Base-by-base conservation (phyloP, 2,797 vertebrate species). In the Tiaroga cobitis region DNA sequence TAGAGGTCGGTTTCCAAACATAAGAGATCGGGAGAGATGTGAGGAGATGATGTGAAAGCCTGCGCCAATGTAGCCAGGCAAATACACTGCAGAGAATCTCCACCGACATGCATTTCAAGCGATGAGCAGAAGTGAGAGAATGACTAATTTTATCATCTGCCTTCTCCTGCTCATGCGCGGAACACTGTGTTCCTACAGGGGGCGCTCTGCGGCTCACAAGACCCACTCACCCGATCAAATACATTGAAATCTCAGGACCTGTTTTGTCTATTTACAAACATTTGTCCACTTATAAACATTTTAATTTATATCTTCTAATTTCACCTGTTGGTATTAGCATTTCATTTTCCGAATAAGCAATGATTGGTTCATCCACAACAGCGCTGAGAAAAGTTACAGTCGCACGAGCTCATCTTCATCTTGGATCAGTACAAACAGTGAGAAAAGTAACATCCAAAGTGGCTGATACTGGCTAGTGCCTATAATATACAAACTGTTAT, bases 11-110 rank as follows among this genome's bases (percentile, higher is more conserved):
- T 73, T 85, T 80, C 54, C 29, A 73, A 63, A 63, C 68, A 24
- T 18, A 1, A n/a, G 49, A 76, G 29, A 63, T 15, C 49, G 21
- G 5, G 29, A n/a, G 41, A 75, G 51, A 68, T 61, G 51, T 18
- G 9, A 6, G 19, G 86, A 81, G 82, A 15, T 56, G 86, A 54
- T 77, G 82, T 69, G 68, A 88, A 92, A 92, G 82, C 87, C 84
- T 59, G 89, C 87, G 90, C 90, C 87, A 90, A 87, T 83, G 90
- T 92, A 92, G 87, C 85, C 84, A 83, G 78, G 89, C 79, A 86
- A 85, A 89, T 8, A 88, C 88, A 91, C 94, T 93, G 95, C 94
- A 91, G 93, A 92, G 85, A 82, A 18, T 86, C 92, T 85, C 84
- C 90, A 90, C 86, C 89, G 88, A 86, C 86, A 87, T 87, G 79